Evolutionary conservation across 1,140 invertebrate genomes (phyloP), one percentile per base, ranked within the genome.

Genomic region (Dinoponera quadriceps): DNA sequence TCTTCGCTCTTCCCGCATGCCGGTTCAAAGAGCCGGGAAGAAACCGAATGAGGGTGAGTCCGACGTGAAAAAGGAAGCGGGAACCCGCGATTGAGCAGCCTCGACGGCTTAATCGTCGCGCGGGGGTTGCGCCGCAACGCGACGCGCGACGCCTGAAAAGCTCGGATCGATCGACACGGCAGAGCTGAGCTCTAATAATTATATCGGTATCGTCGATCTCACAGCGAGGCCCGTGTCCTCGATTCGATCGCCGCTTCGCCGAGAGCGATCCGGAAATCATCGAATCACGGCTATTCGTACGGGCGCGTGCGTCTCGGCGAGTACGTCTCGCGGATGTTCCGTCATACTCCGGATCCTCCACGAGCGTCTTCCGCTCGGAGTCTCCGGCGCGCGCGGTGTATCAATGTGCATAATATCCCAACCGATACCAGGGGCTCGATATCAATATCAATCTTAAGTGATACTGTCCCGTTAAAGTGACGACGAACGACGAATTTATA

Each of bases 381-480:
- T 62, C 27, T 62, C 71, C 57, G 57, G 78, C 77, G 54, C 73
- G 51, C 85, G 33, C 25, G 62, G 57, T 68, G 57, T 68, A 25
- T 83, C 85, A 55, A 60, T 44, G 38, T 44, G 38, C 38, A 44
- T 65, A 60, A 60, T 68, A 66, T 68, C 54, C 82, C 69, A 55
- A 71, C 57, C 82, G 51, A 77, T 77, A 86, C 66, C 29, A 55
- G 81, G 73, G 65, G n/a, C 57, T 78, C 59, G 44, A 82, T 44
- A 44, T 77, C 62, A 44, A 71, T 80, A 80, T 55, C 44, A 25
- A 51, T 44, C 27, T 73, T 77, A 69, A 62, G 62, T 73, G 73
- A 87, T 87, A 88, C 72, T 51, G 55, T 87, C 68, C 86, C 81
- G 86, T 87, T 87, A 88, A 87, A 71, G 65, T 87, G 71, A 63